These are phyloP conservation scores for Phoxinus dragarum DNA, from an alignment of 2,797 vertebrate species.

Conservation along the genomic window DNA sequence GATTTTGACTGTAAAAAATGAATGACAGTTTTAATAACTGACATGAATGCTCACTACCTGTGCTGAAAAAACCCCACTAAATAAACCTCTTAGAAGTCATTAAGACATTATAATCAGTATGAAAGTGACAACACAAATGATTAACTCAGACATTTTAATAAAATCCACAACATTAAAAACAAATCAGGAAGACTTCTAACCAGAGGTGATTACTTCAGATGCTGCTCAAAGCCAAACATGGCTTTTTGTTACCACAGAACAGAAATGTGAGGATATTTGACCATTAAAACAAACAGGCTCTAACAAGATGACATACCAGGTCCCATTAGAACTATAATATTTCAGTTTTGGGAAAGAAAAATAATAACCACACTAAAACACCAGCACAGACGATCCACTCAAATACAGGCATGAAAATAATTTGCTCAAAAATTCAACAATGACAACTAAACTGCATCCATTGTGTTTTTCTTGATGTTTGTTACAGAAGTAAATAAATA, in stretches of 20 bases:
- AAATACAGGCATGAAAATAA: background rate
- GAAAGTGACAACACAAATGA: background rate
- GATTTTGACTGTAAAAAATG: background rate
- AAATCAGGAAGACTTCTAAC: constrained; percentile 1
- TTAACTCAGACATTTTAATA: background rate
- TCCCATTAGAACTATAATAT: background rate
- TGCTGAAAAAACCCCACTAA: no score
- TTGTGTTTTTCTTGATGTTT: background rate
- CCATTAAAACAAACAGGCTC: constrained; percentile 8
- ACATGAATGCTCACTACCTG: background rate
- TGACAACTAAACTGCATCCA: background rate
- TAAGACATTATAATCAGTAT: background rate
- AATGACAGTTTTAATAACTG: background rate
- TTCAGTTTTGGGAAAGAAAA: background rate
- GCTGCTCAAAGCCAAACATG: background rate
- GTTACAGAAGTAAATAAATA: background rate
- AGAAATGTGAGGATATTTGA: background rate
- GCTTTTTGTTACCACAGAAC: background rate
- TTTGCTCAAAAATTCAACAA: no score
- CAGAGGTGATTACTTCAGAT: background rate
- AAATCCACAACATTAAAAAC: constrained; percentile 23
- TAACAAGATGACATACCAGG: background rate
- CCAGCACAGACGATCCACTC: background rate
- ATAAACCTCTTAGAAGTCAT: background rate
- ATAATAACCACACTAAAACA: background rate